A percentile compares a stretch with the other conserved stretches of the same genome.
These are phyloP conservation scores for Steinernema hermaphroditum DNA, from an alignment of 2,888 invertebrate genomes.

Conservation along the genomic window DNA sequence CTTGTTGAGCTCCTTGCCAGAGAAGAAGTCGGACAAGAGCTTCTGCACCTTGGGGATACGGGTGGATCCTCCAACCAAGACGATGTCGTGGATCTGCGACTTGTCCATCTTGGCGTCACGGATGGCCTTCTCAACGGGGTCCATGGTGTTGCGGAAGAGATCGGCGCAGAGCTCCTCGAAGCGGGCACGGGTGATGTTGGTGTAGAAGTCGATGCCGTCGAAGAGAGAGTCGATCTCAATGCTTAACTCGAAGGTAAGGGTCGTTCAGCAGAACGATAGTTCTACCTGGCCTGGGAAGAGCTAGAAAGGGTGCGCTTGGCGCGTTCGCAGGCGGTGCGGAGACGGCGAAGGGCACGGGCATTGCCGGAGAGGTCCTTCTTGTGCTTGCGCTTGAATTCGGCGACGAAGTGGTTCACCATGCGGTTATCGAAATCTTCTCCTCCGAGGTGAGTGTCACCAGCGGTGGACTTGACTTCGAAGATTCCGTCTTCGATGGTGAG, in stretches of 20 bases:
- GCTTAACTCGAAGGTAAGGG: constrained; percentile 68
- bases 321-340: constrained; percentile 83
- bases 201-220: constrained; percentile 93
- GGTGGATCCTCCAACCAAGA: constrained; percentile 82
- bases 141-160: constrained; percentile 67
- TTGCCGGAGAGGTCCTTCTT: constrained; percentile 82
- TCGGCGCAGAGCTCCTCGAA: constrained; percentile 76
- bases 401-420: constrained; percentile 67
- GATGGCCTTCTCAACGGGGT: constrained; percentile 91
- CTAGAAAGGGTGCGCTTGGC: constrained; percentile 74
- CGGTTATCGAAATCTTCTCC: constrained; percentile 72
- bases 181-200: constrained; percentile 87
- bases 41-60: constrained; percentile 77
- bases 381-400: constrained; percentile 72
- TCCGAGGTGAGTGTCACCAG: constrained; percentile 52
- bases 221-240: constrained; percentile 90
- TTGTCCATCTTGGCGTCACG: constrained; percentile 50
- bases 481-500: constrained; percentile 47
- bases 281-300: constrained; percentile 45
- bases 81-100: constrained; percentile 75
- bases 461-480: constrained; percentile 43
- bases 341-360: constrained; percentile 83
- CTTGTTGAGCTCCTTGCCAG: constrained; percentile 78
- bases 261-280: constrained; percentile 67
- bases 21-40: constrained; percentile 81